phyloP scores from a whole-genome alignment of 2,888 invertebrate genomes.

The Lepidochrysops patricia region DNA sequence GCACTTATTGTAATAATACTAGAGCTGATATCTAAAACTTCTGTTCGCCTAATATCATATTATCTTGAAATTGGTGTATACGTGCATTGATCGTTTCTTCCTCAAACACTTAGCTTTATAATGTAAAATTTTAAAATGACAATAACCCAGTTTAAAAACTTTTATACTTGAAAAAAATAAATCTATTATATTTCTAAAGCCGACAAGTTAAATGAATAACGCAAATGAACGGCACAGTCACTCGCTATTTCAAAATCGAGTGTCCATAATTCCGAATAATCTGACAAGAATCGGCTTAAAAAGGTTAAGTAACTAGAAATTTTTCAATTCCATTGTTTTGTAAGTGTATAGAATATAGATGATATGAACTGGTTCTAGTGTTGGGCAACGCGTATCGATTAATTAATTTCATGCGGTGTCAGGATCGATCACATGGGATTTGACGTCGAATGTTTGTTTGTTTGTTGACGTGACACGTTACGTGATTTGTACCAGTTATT shows the following conservation, averaged over 20 bases:
- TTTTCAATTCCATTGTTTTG: constrained; percentile 8
- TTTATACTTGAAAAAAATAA: too few species aligned
- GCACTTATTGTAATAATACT: background rate
- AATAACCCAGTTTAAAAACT: too few species aligned
- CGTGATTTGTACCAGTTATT: constrained; percentile 28
- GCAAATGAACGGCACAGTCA: too few species aligned
- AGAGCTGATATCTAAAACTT: background rate
- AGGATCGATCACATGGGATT: constrained; percentile 55
- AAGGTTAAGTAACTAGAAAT: constrained; percentile 7
- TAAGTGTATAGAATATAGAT: constrained; percentile 7
- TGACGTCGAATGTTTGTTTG: constrained; percentile 40
- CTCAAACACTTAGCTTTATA: too few species aligned
- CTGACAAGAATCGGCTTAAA: background rate
- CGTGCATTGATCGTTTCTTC: too few species aligned
- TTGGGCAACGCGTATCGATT: constrained; percentile 34
- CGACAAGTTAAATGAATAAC: too few species aligned
- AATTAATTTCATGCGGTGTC: constrained; percentile 55
- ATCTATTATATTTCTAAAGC: too few species aligned
- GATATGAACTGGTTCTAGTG: constrained; percentile 23
- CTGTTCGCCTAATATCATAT: background rate
- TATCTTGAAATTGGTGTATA: too few species aligned
- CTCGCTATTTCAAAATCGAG: background rate
- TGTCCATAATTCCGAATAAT: background rate
- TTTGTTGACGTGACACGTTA: constrained; percentile 50
- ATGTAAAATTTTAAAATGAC: too few species aligned